Evolutionary conservation across 2,888 invertebrate genomes (phyloP), one percentile per base, ranked within the genome.

Genomic region (Spisula solida): DNA sequence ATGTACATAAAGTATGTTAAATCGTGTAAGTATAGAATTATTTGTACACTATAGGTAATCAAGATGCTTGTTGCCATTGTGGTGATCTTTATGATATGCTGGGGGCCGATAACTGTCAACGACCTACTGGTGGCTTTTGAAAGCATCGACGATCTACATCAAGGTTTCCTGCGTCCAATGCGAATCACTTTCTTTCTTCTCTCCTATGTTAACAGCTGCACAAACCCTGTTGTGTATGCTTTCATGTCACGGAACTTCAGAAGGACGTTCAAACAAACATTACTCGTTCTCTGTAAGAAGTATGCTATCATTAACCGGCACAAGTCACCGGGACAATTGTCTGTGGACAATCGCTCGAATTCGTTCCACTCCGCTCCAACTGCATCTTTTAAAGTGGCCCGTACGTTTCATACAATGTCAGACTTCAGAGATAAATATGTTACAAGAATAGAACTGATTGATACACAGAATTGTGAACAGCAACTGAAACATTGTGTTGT

Each of bases 231-330:
- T 70, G 97, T 98, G 55, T 98, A 98, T 95, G 98, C 98, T 47
- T 98, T 98, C 96, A 98, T 98, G 97, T 98, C 98, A 75, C 97
- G 97, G 94, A 98, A 97, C 96, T 98, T 98, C 96, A 97, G 98
- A 4, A 97, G 96, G 81, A 95, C 96, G 12, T 97, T 97, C 93
- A 94, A 95, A 82, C 93, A 94, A 83, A 94, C 94, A 1, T 75
- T 93, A 31, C 89, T 93, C 51, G 81, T 93, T 31, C 82, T 94
- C 6, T 95, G 94, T 82, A 81, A 93, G n/a, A 70, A 87, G 48
- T 86, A 90, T 34, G 80, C 92, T 0, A 25, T 82, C 4, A 34
- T 85, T 31, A 80, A 70, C 20, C 82, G 60, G 82, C 31, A 70
- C 31, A 41, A 82, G 56, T n/a, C 80, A 31, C 16, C 78, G 70